phyloP scores from a whole-genome alignment of 2,113 vertebrate species.

The Rallus limicola region DNA sequence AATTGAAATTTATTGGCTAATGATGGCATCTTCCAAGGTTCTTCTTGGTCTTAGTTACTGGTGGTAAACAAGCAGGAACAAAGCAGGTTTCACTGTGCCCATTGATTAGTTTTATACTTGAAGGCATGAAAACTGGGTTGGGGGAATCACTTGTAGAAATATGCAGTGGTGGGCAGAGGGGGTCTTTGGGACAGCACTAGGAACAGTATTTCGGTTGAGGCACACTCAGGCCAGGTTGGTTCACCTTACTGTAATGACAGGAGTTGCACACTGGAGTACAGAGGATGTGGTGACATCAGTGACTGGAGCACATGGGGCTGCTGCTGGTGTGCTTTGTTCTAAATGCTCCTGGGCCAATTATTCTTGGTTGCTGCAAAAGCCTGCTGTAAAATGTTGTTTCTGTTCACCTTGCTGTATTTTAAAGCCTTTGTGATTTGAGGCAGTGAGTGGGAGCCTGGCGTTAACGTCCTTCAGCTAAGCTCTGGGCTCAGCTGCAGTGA shows the following conservation, averaged over 20 bases:
- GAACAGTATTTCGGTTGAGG: background rate
- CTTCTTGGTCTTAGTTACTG: background rate
- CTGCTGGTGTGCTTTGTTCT: background rate
- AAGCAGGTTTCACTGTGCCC: background rate
- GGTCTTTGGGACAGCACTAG: background rate
- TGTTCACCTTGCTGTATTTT: background rate
- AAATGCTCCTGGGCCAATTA: background rate
- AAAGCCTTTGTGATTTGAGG: background rate
- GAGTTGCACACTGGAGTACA: rapidly evolving
- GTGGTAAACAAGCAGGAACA: background rate
- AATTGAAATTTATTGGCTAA: background rate
- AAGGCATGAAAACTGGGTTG: background rate
- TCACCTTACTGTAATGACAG: rapidly evolving
- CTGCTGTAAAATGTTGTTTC: background rate
- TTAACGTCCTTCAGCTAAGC: background rate
- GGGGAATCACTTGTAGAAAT: background rate
- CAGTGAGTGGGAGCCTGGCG: background rate
- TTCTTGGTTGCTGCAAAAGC: background rate
- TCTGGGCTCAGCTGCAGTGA: background rate
- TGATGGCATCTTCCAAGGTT: background rate
- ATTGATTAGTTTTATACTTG: background rate
- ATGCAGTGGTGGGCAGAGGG: background rate
- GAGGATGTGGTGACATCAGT: background rate
- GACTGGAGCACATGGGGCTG: rapidly evolving
- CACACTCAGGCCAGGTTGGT: background rate